phyloP scores from a whole-genome alignment of 2,113 vertebrate genomes.

The Promerops cafer region DNA sequence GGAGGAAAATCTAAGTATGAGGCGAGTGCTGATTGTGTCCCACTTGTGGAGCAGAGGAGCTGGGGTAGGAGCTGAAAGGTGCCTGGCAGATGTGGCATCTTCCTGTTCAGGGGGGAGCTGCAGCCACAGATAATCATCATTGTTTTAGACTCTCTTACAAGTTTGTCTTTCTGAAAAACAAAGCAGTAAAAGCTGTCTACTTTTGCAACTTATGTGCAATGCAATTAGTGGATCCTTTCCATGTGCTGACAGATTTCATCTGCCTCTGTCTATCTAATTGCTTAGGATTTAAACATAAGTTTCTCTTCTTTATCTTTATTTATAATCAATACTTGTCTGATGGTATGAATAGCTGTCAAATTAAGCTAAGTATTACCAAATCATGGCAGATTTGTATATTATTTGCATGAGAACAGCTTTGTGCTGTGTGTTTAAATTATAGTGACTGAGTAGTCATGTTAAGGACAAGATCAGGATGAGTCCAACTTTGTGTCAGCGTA shows the following conservation, averaged over 20 bases:
- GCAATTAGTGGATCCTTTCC: not conserved
- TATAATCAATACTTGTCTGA: not conserved
- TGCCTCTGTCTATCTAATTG: not conserved
- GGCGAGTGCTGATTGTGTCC: not conserved
- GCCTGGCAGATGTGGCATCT: not conserved
- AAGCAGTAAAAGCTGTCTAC: not conserved
- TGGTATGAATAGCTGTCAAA: not conserved
- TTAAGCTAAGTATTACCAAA: not conserved
- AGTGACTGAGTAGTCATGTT: not conserved
- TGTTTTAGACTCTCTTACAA: not conserved
- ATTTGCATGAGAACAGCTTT: not conserved
- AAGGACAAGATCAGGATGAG: not conserved
- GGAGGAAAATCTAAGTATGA: not conserved
- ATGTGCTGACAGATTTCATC: slow-evolving; percentile 5
- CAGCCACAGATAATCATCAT: not conserved
- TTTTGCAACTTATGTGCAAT: not conserved
- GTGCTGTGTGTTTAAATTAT: not conserved
- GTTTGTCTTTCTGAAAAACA: not conserved
- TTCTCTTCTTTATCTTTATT: slow-evolving; percentile 19
- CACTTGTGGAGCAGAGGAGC: not conserved
- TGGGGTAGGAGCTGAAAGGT: not conserved
- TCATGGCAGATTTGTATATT: slow-evolving; percentile 6
- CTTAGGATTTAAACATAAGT: not conserved
- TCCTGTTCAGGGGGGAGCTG: not conserved
- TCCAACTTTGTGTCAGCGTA: not conserved